These are phyloP conservation scores for Caenorhabditis panamensis DNA, from an alignment of 2,888 invertebrate species.

Conservation along the genomic window DNA sequence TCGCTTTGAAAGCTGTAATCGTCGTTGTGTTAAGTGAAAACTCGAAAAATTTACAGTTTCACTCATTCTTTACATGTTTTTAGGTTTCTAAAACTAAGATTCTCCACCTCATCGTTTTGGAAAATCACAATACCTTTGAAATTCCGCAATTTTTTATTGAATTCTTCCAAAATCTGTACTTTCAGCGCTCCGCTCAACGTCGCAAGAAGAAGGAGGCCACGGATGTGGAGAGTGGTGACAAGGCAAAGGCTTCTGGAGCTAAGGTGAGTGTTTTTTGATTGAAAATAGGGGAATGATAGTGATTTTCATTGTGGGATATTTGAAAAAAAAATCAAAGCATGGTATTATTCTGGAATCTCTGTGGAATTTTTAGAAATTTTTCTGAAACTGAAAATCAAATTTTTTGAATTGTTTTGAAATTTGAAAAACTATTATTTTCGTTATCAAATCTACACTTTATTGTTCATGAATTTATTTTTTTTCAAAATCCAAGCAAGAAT, in stretches of 20 bases:
- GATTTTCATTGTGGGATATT: no score
- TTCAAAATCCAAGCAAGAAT: no score
- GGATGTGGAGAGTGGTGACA: conserved; percentile 43
- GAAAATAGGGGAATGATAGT: neutral
- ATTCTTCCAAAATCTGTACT: neutral
- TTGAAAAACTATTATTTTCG: neutral
- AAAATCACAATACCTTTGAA: no score
- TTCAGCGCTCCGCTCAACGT: conserved; percentile 29
- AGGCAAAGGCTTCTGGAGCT: conserved; percentile 8
- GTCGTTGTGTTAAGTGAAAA: no score
- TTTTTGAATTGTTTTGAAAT: neutral
- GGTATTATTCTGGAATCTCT: neutral
- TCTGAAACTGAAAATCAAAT: neutral
- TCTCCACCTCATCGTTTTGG: no score
- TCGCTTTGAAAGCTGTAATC: no score
- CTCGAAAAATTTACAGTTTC: no score
- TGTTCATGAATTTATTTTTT: no score
- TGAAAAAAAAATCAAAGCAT: neutral
- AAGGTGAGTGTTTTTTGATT: neutral
- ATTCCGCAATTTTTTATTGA: neutral
- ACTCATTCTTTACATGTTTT: no score
- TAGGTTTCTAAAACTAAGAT: no score
- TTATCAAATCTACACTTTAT: no score
- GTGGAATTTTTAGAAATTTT: neutral
- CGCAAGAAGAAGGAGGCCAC: conserved; percentile 44